Evolutionary conservation across 1,140 invertebrate genomes (phyloP), one percentile per base, ranked within the genome.

Genomic region (Chrysopa pallens): DNA sequence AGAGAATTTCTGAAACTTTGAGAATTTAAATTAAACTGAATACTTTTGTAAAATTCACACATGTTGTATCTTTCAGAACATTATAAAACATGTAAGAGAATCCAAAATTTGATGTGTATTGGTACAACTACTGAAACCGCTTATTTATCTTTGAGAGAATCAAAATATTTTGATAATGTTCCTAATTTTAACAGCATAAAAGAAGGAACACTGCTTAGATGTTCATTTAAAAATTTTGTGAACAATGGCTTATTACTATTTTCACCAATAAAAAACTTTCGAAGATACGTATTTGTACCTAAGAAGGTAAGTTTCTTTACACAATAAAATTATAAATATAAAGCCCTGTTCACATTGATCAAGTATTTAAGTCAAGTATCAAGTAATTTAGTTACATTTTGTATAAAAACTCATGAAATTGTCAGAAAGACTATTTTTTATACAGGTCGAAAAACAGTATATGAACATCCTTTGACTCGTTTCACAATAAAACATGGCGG

Each of bases 201-300:
- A 43, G 4, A 49, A 3, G 55, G 52, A 6, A 46, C 57, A 23
- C 42, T 48, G 8, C 45, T 66, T 13, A 50, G 55, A 0, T 60
- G 58, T 36, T 59, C 62, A 0, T 23, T 63, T 0, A 44, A 40
- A 40, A 50, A 55, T 6, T 43, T 55, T 0, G 36, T 29, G 7
- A 43, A 53, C 11, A 42, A 53, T 14, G 42, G 46, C 5, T 4
- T 59, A 9, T 52, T 52, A 42, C 47, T 63, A 1, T 17, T 55
- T 15, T 14, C 61, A 31, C 57, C 60, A 1, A 44, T 62, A 8
- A 23, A 49, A 14, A 42, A 50, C 31, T 56, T 49, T 8, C 33
- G 42, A 2, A 48, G 46, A 4, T 51, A 47, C 8, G 52, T 53
- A 28, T 48, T 39, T 29, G 38, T 62, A 1, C 33, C 49, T 0